Conservation (phyloP, 2,888 invertebrate genomes). For the Epistrophella euchroma region DNA sequence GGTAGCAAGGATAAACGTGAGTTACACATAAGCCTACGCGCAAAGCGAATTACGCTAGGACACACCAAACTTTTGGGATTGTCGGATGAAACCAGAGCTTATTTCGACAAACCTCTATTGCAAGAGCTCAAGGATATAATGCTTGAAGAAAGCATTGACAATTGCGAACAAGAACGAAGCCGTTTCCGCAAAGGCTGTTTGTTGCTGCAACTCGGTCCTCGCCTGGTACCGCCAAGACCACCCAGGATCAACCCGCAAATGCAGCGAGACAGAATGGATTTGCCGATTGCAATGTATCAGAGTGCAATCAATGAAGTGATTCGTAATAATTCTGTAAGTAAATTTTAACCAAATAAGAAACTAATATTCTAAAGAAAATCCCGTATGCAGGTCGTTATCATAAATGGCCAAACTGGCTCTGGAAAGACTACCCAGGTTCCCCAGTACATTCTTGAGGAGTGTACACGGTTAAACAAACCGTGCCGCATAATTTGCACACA, state of each 20-base stretch:
- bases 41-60: slow-evolving; percentile 54
- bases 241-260: slow-evolving; percentile 63
- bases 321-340: slow-evolving; percentile 78
- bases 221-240: slow-evolving; percentile 78
- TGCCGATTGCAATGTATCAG: slow-evolving; percentile 79
- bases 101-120: slow-evolving; percentile 60
- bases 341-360: not conserved
- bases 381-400: slow-evolving; percentile 87
- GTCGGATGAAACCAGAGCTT: slow-evolving; percentile 62
- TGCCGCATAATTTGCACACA: slow-evolving; percentile 97
- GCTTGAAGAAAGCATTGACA: slow-evolving; percentile 22
- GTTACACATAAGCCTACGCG: slow-evolving; percentile 77
- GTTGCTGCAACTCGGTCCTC: slow-evolving; percentile 75
- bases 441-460: slow-evolving; percentile 93
- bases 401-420: slow-evolving; percentile 94
- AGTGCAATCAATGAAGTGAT: slow-evolving; percentile 76
- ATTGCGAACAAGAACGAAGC: slow-evolving; percentile 14
- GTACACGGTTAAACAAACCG: slow-evolving; percentile 86
- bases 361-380: not conserved
- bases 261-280: slow-evolving; percentile 76
- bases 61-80: slow-evolving; percentile 73
- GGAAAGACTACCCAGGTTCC: slow-evolving; percentile 98
- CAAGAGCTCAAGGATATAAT: slow-evolving; percentile 63
- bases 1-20: slow-evolving; percentile 77
- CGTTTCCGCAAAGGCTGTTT: slow-evolving; percentile 76